These are phyloP conservation scores for Caenorhabditis japonica DNA, from an alignment of 2,888 invertebrate genomes.

Conservation along the genomic window DNA sequence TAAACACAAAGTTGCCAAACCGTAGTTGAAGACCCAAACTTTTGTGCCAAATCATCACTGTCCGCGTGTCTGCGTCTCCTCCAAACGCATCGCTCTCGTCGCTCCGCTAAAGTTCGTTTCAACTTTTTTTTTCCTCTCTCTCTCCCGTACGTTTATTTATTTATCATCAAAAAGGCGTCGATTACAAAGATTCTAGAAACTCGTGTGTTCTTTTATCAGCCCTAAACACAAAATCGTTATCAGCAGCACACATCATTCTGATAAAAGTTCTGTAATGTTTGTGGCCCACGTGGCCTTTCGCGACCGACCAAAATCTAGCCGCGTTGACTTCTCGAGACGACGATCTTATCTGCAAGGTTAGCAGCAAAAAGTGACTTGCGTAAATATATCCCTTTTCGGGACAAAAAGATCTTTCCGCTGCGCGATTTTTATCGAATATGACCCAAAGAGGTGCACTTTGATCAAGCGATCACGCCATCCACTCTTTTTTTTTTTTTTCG, in stretches of 20 bases:
- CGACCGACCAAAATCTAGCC: not conserved
- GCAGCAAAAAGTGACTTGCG: too few relatives aligned
- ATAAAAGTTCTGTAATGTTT: slow-evolving; percentile 45
- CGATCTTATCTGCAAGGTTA: slow-evolving; percentile 14
- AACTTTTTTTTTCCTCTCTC: slow-evolving; percentile 18
- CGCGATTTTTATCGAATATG: slow-evolving; percentile 11
- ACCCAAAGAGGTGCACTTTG: slow-evolving; percentile 30
- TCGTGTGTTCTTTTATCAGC: too few relatives aligned
- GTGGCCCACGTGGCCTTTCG: slow-evolving; percentile 25
- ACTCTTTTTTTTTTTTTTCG: not conserved
- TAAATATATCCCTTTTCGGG: not conserved
- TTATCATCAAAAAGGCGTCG: not conserved
- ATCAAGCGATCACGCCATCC: slow-evolving; percentile 33
- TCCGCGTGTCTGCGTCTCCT: slow-evolving; percentile 17
- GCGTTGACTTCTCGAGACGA: slow-evolving; percentile 16
- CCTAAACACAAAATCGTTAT: not conserved
- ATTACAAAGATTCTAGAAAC: too few relatives aligned
- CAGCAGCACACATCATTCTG: slow-evolving; percentile 7
- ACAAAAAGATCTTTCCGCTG: not conserved
- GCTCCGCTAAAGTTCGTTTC: slow-evolving; percentile 8
- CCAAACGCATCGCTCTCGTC: not conserved
- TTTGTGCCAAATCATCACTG: slow-evolving; percentile 32
- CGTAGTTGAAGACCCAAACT: slow-evolving; percentile 41
- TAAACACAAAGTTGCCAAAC: too few relatives aligned
- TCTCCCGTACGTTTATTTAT: not conserved